A percentile compares a stretch with the other conserved stretches of the same genome.
Conservation (phyloP, 2,888 invertebrate species). For the Nebria brevicollis region DNA sequence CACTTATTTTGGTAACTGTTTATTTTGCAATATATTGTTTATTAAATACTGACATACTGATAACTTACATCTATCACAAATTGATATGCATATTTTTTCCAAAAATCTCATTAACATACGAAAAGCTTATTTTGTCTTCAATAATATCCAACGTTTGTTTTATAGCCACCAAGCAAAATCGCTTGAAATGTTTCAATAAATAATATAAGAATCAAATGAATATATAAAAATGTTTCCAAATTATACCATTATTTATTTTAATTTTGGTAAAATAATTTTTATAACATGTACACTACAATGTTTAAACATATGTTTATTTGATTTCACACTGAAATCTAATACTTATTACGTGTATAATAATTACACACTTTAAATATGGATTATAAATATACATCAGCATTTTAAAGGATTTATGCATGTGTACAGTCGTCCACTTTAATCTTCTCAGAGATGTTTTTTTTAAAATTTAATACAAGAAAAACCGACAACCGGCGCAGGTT, state of each 20-base stretch:
- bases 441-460: too few relatives aligned
- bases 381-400: conserved; percentile 27
- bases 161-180: background rate
- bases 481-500: background rate
- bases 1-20: background rate
- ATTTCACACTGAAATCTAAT: conserved; percentile 43
- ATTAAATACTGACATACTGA: background rate
- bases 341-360: conserved; percentile 33
- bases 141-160: too few relatives aligned
- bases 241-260: background rate
- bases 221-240: background rate
- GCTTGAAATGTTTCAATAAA: background rate
- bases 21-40: conserved; percentile 1
- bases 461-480: background rate
- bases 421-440: background rate
- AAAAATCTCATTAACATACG: background rate
- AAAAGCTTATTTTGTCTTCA: too few relatives aligned
- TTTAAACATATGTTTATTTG: conserved; percentile 41
- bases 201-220: background rate
- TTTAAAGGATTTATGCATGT: conserved; percentile 3
- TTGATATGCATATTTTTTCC: background rate
- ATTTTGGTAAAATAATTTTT: background rate
- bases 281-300: background rate
- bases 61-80: background rate
- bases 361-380: conserved; percentile 38